Percentiles rank a stretch among this genome's conserved stretches.
Conservation (phyloP, 2,888 invertebrate species). For the Heliconius erato region DNA sequence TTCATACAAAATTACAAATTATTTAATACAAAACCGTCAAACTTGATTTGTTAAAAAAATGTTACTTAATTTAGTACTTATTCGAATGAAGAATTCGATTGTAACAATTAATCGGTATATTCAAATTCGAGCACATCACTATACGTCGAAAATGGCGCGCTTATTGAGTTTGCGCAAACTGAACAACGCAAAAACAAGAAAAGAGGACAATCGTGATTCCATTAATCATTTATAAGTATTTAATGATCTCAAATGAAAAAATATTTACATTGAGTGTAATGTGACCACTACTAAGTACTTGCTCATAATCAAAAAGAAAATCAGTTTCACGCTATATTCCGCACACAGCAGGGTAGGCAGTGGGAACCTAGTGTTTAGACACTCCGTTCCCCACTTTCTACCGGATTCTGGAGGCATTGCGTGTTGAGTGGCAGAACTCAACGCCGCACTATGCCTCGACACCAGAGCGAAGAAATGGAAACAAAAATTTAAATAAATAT, state of each 20-base stretch:
- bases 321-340: too few relatives aligned
- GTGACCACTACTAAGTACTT: not conserved
- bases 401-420: too few relatives aligned
- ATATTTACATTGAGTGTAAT: not conserved
- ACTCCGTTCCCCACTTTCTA: too few relatives aligned
- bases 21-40: too few relatives aligned
- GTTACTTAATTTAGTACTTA: constrained; percentile 3
- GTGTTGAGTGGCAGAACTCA: too few relatives aligned
- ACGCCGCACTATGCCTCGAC: too few relatives aligned
- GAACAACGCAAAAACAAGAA: constrained; percentile 36
- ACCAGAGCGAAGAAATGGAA: too few relatives aligned
- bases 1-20: too few relatives aligned
- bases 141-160: constrained; percentile 65
- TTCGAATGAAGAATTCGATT: not conserved
- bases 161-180: constrained; percentile 72
- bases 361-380: too few relatives aligned
- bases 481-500: too few relatives aligned
- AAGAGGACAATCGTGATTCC: constrained; percentile 31
- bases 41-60: constrained; percentile 46
- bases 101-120: not conserved
- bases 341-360: too few relatives aligned
- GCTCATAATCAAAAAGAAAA: too few relatives aligned
- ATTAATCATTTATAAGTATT: not conserved
- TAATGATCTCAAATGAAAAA: not conserved
- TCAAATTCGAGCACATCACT: not conserved